Evolutionary conservation across 2,888 invertebrate genomes (phyloP).

Genomic region (Nyleta sp.): DNA sequence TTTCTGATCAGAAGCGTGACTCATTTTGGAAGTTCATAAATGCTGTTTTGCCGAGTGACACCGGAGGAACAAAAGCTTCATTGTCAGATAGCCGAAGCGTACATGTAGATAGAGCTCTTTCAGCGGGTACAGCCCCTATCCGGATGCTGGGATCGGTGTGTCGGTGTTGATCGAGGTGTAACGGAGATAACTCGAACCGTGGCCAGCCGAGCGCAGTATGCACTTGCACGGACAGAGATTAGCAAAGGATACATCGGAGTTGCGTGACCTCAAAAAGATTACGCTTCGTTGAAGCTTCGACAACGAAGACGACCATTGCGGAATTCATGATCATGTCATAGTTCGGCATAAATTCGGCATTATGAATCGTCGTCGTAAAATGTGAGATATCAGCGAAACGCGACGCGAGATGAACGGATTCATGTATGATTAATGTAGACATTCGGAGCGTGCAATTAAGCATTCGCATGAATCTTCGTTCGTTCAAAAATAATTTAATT

Average conservation of each 20-base stretch:
- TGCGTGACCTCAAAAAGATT: constrained; percentile 76
- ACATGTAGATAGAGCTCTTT: constrained; percentile 66
- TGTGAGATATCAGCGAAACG: constrained; percentile 5
- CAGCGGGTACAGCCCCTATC: constrained; percentile 57
- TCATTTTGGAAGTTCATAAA: constrained; percentile 60
- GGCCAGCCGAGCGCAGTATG: constrained; percentile 75
- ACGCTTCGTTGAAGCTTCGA: constrained; percentile 72
- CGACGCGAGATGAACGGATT: not conserved
- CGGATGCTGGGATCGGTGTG: constrained; percentile 72
- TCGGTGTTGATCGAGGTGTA: constrained; percentile 81
- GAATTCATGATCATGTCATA: constrained; percentile 45
- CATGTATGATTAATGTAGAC: not conserved
- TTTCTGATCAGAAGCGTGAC: constrained; percentile 63
- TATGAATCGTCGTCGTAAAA: constrained; percentile 14
- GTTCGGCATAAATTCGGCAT: constrained; percentile 30
- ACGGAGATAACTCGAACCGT: constrained; percentile 79
- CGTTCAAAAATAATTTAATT: not conserved
- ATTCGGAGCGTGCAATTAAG: not conserved
- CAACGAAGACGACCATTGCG: constrained; percentile 47
- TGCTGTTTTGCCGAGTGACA: constrained; percentile 51
- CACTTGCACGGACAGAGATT: constrained; percentile 76
- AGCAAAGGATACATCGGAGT: constrained; percentile 74
- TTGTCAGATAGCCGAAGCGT: constrained; percentile 63
- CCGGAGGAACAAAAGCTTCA: constrained; percentile 62
- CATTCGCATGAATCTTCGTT: not conserved